Percentiles rank a stretch among this genome's conserved stretches.
Conservation (phyloP, 2,113 vertebrate genomes). For the Perccottus glenii region DNA sequence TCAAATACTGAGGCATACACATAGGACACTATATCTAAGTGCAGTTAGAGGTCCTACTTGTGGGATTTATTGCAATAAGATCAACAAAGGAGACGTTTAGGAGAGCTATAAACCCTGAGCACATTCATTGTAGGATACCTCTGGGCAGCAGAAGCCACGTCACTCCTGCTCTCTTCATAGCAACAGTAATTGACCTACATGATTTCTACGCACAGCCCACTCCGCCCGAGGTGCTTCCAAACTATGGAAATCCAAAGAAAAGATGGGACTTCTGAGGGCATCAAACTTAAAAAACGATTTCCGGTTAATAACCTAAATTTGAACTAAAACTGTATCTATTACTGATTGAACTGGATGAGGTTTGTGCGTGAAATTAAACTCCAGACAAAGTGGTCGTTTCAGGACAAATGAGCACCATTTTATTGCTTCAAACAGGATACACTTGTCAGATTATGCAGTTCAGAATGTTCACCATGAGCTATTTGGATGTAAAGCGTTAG, state of each 20-base stretch:
- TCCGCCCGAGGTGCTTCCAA: conserved; percentile 53
- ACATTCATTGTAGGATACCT: conserved; percentile 62
- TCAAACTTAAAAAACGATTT: too few relatives aligned
- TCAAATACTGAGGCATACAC: conserved; percentile 10
- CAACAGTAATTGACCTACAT: conserved; percentile 78
- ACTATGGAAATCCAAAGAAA: conserved; percentile 43
- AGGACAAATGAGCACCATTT: conserved; percentile 36
- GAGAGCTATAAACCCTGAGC: conserved; percentile 35
- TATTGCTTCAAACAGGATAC: conserved; percentile 54
- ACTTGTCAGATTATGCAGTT: conserved; percentile 7
- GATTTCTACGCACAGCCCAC: conserved; percentile 53
- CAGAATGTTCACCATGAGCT: not conserved
- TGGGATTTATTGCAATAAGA: conserved; percentile 38
- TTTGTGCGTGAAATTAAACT: conserved; percentile 6
- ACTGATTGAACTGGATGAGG: not conserved
- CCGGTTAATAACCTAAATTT: too few relatives aligned
- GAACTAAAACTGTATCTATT: too few relatives aligned
- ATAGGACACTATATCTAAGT: not conserved
- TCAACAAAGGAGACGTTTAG: conserved; percentile 48
- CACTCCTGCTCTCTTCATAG: conserved; percentile 69
- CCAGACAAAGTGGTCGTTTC: conserved; percentile 17
- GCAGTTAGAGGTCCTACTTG: not conserved
- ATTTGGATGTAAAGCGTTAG: not conserved
- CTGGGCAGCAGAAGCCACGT: conserved; percentile 73
- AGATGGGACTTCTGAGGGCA: conserved; percentile 16